A percentile compares a stretch with the other conserved stretches of the same genome.
Conservation (phyloP, 2,113 vertebrate genomes). For the Phycodurus eques region DNA sequence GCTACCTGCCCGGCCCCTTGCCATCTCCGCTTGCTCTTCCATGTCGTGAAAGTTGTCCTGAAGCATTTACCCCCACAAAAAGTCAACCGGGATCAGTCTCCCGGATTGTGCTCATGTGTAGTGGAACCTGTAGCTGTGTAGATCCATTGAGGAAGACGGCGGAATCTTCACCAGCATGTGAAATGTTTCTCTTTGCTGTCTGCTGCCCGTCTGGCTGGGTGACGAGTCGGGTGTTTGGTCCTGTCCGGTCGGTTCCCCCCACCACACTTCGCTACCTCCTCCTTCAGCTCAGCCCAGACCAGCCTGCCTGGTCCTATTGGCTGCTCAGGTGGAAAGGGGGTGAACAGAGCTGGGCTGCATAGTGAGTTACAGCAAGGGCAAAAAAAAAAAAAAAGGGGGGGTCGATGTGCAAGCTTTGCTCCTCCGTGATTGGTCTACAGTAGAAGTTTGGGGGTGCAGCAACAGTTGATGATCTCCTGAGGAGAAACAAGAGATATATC, state of each 20-base stretch:
- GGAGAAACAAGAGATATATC: neutral
- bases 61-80: neutral
- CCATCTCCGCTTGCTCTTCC: conserved; percentile 25
- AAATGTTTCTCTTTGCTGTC: conserved; percentile 4
- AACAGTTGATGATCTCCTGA: neutral
- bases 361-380: conserved; percentile 15
- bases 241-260: conserved; percentile 32
- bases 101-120: conserved; percentile 10
- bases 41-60: conserved; percentile 36
- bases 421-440: neutral
- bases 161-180: neutral
- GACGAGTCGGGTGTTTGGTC: conserved; percentile 41
- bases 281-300: conserved; percentile 36
- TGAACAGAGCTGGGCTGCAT: conserved; percentile 41
- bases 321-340: conserved; percentile 52
- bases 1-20: conserved; percentile 58
- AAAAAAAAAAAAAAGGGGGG: conserved; percentile 18
- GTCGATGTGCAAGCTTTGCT: neutral
- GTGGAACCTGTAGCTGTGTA: no score
- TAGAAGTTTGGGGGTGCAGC: neutral
- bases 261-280: conserved; percentile 12
- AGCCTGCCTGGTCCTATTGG: conserved; percentile 57
- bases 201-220: conserved; percentile 31
- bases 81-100: conserved; percentile 2
- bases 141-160: conserved; percentile 12